phyloP scores from a whole-genome alignment of 2,888 invertebrate species.

The Drosophila anomalata region DNA sequence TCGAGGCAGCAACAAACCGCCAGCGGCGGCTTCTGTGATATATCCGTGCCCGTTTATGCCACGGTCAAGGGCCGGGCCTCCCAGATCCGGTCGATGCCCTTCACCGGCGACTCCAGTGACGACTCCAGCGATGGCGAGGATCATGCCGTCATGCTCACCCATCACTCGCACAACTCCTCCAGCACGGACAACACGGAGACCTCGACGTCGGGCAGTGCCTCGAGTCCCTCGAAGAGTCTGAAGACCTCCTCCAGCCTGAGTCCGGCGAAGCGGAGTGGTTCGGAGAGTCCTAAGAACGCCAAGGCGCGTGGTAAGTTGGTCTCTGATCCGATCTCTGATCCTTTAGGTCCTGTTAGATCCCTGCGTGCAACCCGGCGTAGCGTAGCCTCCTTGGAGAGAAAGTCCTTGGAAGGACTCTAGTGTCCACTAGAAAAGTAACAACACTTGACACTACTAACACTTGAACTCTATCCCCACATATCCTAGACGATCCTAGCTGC shows the following conservation, averaged over 20 bases:
- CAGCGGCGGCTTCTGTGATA: constrained; percentile 94
- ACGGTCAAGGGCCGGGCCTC: constrained; percentile 98
- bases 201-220: constrained; percentile 87
- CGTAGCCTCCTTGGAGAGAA: constrained; percentile 7
- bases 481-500: neutral
- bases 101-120: constrained; percentile 97
- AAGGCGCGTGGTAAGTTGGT: constrained; percentile 90
- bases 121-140: constrained; percentile 97
- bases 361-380: constrained; percentile 8
- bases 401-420: no score
- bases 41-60: constrained; percentile 97
- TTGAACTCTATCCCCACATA: no score
- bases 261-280: constrained; percentile 93
- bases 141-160: constrained; percentile 84
- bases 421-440: neutral
- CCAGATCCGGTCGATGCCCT: constrained; percentile 97
- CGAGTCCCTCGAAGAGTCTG: constrained; percentile 93
- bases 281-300: constrained; percentile 89
- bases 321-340: neutral
- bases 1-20: constrained; percentile 83
- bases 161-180: constrained; percentile 84
- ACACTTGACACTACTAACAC: neutral
- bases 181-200: constrained; percentile 86
- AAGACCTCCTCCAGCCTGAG: constrained; percentile 94
- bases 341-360: neutral